Conservation (phyloP, 1,140 invertebrate species). For the Trachelipus rathkii region DNA sequence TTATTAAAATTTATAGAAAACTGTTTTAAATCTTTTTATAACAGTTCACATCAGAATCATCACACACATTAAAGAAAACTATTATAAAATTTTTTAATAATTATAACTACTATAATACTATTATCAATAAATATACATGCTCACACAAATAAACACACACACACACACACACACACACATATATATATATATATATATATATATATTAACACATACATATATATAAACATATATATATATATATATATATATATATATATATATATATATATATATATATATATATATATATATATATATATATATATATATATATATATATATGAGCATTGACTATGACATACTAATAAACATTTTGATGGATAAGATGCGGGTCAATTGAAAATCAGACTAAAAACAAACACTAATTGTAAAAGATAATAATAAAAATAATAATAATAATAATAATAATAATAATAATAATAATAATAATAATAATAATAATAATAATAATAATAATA, state of each 20-base stretch:
- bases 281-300: constrained; percentile 15
- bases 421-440: too few species aligned
- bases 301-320: neutral
- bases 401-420: neutral
- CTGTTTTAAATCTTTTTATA: too few species aligned
- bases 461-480: constrained; percentile 10
- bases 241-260: constrained; percentile 5
- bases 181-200: neutral
- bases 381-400: too few species aligned
- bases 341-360: too few species aligned
- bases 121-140: neutral
- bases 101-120: neutral
- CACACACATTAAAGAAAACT: too few species aligned
- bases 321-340: too few species aligned
- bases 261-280: neutral
- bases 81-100: too few species aligned
- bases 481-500: neutral
- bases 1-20: too few species aligned
- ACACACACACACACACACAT: neutral
- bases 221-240: neutral
- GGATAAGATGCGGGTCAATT: too few species aligned
- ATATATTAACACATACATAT: too few species aligned
- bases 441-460: constrained; percentile 1
- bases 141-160: neutral
- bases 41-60: too few species aligned